Evolutionary conservation across 2,113 vertebrate species (phyloP), one percentile per base, ranked within the genome.

Genomic region (Myrmophylax atrothorax): DNA sequence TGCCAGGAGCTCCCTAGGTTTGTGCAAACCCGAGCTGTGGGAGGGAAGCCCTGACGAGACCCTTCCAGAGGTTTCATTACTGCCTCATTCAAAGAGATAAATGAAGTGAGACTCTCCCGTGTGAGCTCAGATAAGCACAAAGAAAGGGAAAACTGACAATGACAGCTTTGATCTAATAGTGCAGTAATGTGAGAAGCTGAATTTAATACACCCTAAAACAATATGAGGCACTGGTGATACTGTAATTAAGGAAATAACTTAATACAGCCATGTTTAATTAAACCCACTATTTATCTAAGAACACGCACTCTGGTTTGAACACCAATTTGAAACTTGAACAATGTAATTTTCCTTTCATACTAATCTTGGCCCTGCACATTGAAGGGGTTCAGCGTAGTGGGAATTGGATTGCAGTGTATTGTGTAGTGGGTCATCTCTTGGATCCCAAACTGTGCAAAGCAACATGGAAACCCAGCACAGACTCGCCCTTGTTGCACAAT

Each of bases 211-310:
- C 44, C 69, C 11, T 73, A 74, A 86, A 88, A 70, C 69, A 89
- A 86, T 89, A 67, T 50, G 68, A 93, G 59, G 55, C 68, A 62
- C 83, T 56, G 29, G 78, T 90, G 95, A 95, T 87, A 91, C 58
- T 87, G 26, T 90, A 97, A 91, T 97, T 93, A 94, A 91, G 90
- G 67, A 83, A 97, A 94, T 89, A 95, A 91, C 55, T 95, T 92
- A 93, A 97, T 93, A 87, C 62, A 76, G 76, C 79, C 33, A 25
- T n/a, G 49, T 90, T 82, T 94, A 88, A 92, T 84, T 91, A 89
- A 89, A 76, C 23, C 2, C 37, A 28, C 44, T 13, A 40, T 92
- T 96, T 94, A 84, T 94, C 93, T 94, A 73, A 89, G 79, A 89
- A 69, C 70, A 52, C 29, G 37, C 66, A 47, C 62, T 74, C 77